Evolutionary conservation across 2,113 vertebrate genomes (phyloP).

Genomic region (Esox niger): DNA sequence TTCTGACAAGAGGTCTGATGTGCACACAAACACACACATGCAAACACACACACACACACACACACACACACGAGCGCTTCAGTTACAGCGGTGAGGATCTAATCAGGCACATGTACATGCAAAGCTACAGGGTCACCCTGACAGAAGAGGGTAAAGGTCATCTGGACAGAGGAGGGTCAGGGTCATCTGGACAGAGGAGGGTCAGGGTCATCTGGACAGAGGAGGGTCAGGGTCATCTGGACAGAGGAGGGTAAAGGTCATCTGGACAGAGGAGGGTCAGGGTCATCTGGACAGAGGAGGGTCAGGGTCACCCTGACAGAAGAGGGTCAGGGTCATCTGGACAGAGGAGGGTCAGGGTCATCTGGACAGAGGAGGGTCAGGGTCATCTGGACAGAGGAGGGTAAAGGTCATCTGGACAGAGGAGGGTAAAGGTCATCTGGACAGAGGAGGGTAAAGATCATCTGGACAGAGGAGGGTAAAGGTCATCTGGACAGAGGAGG

Average conservation of each 20-base stretch:
- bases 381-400: neutral
- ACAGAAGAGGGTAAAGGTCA: conserved; percentile 36
- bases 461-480: no score
- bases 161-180: conserved; percentile 62
- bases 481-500: no score
- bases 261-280: no score
- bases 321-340: no score
- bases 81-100: conserved; percentile 40
- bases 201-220: conserved; percentile 19
- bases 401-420: neutral
- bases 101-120: conserved; percentile 92
- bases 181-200: conserved; percentile 30
- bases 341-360: conserved; percentile 58
- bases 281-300: no score
- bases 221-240: conserved; percentile 37
- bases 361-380: conserved; percentile 30
- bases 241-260: no score
- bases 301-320: conserved; percentile 67
- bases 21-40: no score
- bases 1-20: no score
- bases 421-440: conserved; percentile 52
- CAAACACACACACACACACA: conserved; percentile 45
- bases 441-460: conserved; percentile 70
- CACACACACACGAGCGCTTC: conserved; percentile 22
- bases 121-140: conserved; percentile 80